A percentile compares a stretch with the other conserved stretches of the same genome.
phyloP scores from a whole-genome alignment of 2,797 vertebrate genomes.

The Scolopax rusticola region DNA sequence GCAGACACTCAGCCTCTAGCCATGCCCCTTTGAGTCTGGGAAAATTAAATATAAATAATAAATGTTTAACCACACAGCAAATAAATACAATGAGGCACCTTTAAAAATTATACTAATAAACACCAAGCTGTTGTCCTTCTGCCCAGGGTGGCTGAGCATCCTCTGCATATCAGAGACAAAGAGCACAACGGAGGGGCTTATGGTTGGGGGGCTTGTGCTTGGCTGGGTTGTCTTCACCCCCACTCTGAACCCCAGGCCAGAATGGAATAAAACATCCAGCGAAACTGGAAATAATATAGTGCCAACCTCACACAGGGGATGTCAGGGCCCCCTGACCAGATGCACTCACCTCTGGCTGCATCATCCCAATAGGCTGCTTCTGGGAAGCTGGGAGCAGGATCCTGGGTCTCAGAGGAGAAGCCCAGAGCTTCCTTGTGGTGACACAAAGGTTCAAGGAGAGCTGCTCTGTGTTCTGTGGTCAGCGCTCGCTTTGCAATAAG shows the following conservation, averaged over 20 bases:
- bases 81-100: conserved; percentile 73
- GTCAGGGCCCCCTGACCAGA: not conserved
- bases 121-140: conserved; percentile 65
- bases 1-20: conserved; percentile 26
- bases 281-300: not conserved
- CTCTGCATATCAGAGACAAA: not conserved
- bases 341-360: not conserved
- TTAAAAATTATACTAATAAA: conserved; percentile 79
- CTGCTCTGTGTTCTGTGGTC: not conserved
- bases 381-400: not conserved
- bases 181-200: not conserved
- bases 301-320: not conserved
- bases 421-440: not conserved
- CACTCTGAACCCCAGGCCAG: not conserved
- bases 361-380: not conserved
- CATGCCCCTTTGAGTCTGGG: conserved; percentile 53
- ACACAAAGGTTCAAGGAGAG: not conserved
- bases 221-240: not conserved
- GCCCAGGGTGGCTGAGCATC: conserved; percentile 17
- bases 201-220: not conserved
- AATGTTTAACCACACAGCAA: conserved; percentile 71
- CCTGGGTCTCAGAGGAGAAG: not conserved
- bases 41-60: conserved; percentile 81
- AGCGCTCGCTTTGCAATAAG: conserved; percentile 4
- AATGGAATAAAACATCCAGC: not conserved